A percentile compares a stretch with the other conserved stretches of the same genome.
These are phyloP conservation scores for Acrobasis consociella DNA, from an alignment of 2,888 invertebrate species.

Conservation along the genomic window DNA sequence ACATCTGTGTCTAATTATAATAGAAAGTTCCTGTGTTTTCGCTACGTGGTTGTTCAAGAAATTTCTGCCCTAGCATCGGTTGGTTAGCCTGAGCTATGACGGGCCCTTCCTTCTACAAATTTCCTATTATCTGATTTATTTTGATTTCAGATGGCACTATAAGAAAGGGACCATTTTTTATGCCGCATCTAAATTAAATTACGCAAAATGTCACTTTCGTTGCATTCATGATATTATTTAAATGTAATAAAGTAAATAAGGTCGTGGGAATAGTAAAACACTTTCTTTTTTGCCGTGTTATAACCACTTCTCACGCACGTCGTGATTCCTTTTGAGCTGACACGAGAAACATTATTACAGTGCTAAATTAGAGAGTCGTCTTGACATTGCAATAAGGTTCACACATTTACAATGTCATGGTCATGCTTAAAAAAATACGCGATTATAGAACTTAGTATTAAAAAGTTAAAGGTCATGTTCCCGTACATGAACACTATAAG, in stretches of 20 bases:
- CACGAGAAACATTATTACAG: neutral
- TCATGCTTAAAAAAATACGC: neutral
- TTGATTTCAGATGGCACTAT: too few species aligned
- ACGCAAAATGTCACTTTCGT: too few species aligned
- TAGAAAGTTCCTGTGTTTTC: too few species aligned
- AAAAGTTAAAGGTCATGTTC: neutral
- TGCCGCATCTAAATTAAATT: too few species aligned
- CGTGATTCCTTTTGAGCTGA: neutral
- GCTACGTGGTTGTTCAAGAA: too few species aligned
- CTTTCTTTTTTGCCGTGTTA: neutral
- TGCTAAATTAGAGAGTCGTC: neutral
- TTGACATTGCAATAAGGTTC: neutral
- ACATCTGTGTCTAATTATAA: too few species aligned
- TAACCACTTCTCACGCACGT: neutral
- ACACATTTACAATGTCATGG: neutral
- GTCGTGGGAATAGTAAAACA: neutral
- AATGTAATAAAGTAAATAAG: neutral
- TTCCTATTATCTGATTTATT: too few species aligned
- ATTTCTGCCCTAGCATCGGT: too few species aligned
- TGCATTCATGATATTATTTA: neutral
- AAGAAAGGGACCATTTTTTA: too few species aligned
- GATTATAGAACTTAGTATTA: neutral
- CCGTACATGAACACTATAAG: neutral
- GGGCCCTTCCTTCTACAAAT: too few species aligned
- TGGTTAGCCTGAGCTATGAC: too few species aligned